phyloP scores from a whole-genome alignment of 2,888 invertebrate genomes.

The Dichetophora obliterata region DNA sequence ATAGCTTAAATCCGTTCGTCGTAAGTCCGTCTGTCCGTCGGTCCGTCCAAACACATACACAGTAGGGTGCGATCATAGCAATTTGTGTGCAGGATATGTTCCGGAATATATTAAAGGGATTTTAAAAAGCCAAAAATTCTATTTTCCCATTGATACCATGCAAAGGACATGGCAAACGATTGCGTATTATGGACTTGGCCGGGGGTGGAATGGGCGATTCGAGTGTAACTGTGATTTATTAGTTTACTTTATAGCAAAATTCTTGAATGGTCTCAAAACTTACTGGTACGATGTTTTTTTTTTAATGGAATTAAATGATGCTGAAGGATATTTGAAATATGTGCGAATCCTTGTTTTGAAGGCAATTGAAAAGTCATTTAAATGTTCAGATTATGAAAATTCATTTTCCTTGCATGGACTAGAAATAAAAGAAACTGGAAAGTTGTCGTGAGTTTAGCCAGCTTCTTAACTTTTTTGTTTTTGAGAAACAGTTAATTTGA shows the following conservation, averaged over 20 bases:
- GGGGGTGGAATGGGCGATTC: not conserved
- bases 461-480: too few relatives aligned
- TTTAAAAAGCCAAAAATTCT: conserved; percentile 50
- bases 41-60: conserved; percentile 18
- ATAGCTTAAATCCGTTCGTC: conserved; percentile 19
- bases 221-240: conserved; percentile 28
- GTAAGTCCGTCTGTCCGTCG: conserved; percentile 17
- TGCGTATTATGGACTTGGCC: not conserved
- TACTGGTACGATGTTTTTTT: conserved; percentile 26
- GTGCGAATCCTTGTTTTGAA: not conserved
- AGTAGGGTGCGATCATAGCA: conserved; percentile 59
- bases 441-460: too few relatives aligned
- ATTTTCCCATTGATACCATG: conserved; percentile 44
- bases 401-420: not conserved
- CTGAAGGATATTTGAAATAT: conserved; percentile 27
- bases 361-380: not conserved
- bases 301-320: conserved; percentile 30
- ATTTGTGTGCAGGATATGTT: conserved; percentile 70
- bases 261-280: conserved; percentile 36
- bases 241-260: conserved; percentile 39
- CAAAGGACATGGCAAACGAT: conserved; percentile 7
- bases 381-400: not conserved
- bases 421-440: not conserved
- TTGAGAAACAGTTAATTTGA: too few relatives aligned
- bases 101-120: conserved; percentile 69